Base-by-base conservation (phyloP, 2,113 vertebrate species). In the Rhinichthys klamathensis region DNA sequence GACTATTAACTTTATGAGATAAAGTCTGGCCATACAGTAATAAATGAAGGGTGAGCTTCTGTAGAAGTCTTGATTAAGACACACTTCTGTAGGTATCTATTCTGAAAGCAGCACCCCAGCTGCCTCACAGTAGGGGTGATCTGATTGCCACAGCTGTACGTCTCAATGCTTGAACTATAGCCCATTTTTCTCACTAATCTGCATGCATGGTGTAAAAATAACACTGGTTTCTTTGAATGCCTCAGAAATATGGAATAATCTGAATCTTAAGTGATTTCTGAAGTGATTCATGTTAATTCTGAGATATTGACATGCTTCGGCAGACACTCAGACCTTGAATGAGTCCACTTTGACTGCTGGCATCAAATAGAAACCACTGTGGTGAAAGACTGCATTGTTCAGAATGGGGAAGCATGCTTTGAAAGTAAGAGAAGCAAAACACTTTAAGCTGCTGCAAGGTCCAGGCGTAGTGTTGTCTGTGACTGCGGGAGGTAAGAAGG, bases 401-500 rank as follows among this genome's bases (percentile, higher is more conserved):
- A 21, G 35, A 60, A 63, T 32, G 51, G 11, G 25, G 25, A 51
- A 27, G 15, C 15, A 7, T 23, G 41, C 27, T 11, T 3, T 65
- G 23, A 67, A 51, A 21, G 41, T 4, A 49, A 67, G 30, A 32
- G 25, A 44, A 80, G 56, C 58, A 61, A 44, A 77, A 77, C 27
- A 56, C 49, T 35, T 56, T 12, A 10, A 23, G 38, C 4, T 41
- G 38, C 44, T 82, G 44, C 49, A 4, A 65, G 58, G 13, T 56
- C 18, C 44, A 86, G 49, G 18, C 21, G 9, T 54, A 27, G 15
- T 87, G 69, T 73, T 80, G 80, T 15, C 49, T 38, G 35, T 32
- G 63, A 86, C 69, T 32, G 60, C 23, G 21, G 70, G 46, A 60
- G 38, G 70, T 49, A 73, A 30, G 49, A 86, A 76, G 67, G n/a